Evolutionary conservation across 2,797 vertebrate species (phyloP), one percentile per base, ranked within the genome.

Genomic region (Xyrichtys novacula): DNA sequence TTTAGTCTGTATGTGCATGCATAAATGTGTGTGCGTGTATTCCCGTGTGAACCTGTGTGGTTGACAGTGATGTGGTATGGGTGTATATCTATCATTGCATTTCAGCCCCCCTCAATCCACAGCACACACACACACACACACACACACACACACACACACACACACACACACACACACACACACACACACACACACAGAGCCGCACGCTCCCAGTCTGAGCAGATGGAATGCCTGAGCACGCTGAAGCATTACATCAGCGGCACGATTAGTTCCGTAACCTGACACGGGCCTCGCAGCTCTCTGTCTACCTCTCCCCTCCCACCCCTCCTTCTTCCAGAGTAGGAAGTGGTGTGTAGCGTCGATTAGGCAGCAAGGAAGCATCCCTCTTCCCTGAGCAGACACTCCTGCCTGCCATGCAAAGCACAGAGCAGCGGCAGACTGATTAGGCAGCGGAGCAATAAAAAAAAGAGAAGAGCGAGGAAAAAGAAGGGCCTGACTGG

Each of bases 151-250:
- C 40, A n/a, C 38, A 11, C 48, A 44, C 72, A 22, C 57, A 46
- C 43, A 28, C 46, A 23, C 60, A 26, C 31, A 62, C 12, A 7
- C 20, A 26, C 42, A 19, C 39, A 12, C 48, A 44, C 76, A 25
- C 60, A 46, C 22, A 34, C 58, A 29, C 23, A 60, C 17, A 8
- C 26, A 25, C 40, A 16, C 36, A n/a, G 14, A 16, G 15, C 14
- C 36, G 8, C 47, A 49, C 76, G 20, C 58, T n/a, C 40, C 34
- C 59, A 64, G 67, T 76, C 64, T 52, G 65, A 90, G 80, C 85
- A 92, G 90, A 90, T 89, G 87, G 83, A 90, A 92, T 92, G 89
- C 86, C 78, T 79, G 78, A 84, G 76, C 85, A 74, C 47, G 43
- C 62, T 1, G 49, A 52, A 74, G 81, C 82, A 90, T 93, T 91